phyloP scores from a whole-genome alignment of 2,797 vertebrate species.

The Spatula clypeata region DNA sequence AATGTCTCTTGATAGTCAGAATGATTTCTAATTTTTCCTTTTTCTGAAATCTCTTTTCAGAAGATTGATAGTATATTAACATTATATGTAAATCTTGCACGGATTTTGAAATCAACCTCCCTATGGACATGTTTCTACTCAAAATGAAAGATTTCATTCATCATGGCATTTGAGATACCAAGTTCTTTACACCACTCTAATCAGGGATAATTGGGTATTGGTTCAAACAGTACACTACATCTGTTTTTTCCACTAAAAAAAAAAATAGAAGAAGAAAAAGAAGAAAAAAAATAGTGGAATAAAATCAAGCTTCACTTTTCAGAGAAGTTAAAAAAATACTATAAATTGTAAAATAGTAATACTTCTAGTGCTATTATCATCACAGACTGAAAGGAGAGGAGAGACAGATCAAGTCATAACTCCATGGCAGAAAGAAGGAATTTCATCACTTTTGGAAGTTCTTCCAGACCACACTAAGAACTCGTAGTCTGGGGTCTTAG shows the following conservation, averaged over 20 bases:
- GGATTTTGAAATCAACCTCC: background rate
- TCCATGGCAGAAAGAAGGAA: background rate
- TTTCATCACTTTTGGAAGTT: background rate
- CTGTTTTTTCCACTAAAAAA: background rate
- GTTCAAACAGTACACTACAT: background rate
- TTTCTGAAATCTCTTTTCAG: background rate
- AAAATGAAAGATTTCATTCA: background rate
- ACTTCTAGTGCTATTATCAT: background rate
- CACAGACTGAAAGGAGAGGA: background rate
- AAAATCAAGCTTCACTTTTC: background rate
- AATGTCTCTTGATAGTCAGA: background rate
- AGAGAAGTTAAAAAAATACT: background rate
- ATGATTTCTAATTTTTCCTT: background rate
- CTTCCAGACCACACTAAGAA: background rate
- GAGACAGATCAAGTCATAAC: background rate
- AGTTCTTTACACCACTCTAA: background rate
- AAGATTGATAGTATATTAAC: background rate
- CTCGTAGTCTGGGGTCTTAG: background rate
- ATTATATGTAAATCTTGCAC: background rate
- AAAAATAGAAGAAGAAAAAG: too few relatives aligned
- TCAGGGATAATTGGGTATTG: background rate
- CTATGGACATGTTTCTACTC: background rate
- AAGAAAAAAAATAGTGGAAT: background rate
- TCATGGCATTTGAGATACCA: background rate
- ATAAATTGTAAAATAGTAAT: background rate